These are phyloP conservation scores for Ruditapes philippinarum DNA, from an alignment of 1,140 invertebrate genomes.

Conservation along the genomic window DNA sequence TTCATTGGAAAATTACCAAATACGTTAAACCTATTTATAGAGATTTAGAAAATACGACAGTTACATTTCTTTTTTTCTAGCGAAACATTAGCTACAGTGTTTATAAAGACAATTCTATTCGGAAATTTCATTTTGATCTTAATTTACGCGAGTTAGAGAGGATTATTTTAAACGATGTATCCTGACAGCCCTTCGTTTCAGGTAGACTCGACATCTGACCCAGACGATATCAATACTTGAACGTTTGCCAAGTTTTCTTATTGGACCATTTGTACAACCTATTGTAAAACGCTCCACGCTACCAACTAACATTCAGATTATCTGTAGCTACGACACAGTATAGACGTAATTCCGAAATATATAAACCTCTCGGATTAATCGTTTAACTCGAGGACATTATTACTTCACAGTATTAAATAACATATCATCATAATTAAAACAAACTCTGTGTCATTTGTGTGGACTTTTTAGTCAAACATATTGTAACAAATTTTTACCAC, in stretches of 20 bases:
- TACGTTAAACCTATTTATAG: conserved; percentile 6
- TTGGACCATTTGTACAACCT: conserved; percentile 69
- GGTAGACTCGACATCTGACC: conserved; percentile 67
- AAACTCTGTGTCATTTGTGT: neutral
- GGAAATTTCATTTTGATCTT: too few relatives aligned
- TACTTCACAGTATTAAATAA: neutral
- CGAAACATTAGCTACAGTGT: too few relatives aligned
- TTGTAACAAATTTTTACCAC: conserved; percentile 39
- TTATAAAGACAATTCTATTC: too few relatives aligned
- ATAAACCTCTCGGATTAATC: neutral
- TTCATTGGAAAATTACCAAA: conserved; percentile 58
- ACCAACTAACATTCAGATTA: conserved; percentile 29
- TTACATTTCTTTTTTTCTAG: too few relatives aligned
- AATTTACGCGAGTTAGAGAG: too few relatives aligned
- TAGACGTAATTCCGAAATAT: neutral
- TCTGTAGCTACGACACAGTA: conserved; percentile 11
- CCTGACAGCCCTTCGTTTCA: neutral
- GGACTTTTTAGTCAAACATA: neutral
- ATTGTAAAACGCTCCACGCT: conserved; percentile 58
- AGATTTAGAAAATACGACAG: neutral
- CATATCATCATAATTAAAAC: neutral
- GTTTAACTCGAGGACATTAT: neutral
- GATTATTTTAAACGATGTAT: neutral
- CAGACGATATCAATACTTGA: conserved; percentile 79
- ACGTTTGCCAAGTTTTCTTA: conserved; percentile 78